Percentiles rank a stretch among this genome's conserved stretches.
Evolutionary conservation across 53 echinoderm and acorn worm species (phyloP).

Genomic region (Zoroaster sp.): DNA sequence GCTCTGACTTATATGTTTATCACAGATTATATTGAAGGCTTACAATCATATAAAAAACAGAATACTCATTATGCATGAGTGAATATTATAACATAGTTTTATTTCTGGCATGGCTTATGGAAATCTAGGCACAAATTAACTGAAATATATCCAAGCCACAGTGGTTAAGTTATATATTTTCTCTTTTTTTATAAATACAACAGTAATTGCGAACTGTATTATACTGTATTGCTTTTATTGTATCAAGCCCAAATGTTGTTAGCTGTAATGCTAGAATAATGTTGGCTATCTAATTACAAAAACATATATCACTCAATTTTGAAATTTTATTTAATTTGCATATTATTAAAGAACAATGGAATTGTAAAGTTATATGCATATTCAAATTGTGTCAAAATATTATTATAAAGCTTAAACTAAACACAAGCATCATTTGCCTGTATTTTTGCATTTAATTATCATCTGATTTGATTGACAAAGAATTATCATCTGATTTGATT

Average conservation of each 20-base stretch:
- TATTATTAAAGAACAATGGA: neutral
- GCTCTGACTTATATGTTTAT: neutral
- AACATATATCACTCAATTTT: neutral
- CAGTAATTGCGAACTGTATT: neutral
- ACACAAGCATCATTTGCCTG: neutral
- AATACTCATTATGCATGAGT: neutral
- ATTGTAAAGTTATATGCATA: neutral
- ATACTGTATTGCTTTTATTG: neutral
- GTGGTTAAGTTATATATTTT: neutral
- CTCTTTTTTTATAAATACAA: neutral
- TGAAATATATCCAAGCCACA: slow-evolving; percentile 12
- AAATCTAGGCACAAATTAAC: neutral
- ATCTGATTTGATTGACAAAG: neutral
- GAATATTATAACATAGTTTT: neutral
- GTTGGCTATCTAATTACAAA: neutral
- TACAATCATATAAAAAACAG: neutral
- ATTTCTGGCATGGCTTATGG: neutral
- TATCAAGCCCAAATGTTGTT: neutral
- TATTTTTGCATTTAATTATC: neutral
- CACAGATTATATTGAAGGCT: neutral
- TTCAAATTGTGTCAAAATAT: neutral
- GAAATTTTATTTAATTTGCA: neutral
- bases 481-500: neutral
- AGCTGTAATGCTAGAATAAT: neutral
- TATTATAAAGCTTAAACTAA: neutral